These are phyloP conservation scores for Mobula birostris DNA, from an alignment of 2,113 vertebrate genomes.

Conservation along the genomic window DNA sequence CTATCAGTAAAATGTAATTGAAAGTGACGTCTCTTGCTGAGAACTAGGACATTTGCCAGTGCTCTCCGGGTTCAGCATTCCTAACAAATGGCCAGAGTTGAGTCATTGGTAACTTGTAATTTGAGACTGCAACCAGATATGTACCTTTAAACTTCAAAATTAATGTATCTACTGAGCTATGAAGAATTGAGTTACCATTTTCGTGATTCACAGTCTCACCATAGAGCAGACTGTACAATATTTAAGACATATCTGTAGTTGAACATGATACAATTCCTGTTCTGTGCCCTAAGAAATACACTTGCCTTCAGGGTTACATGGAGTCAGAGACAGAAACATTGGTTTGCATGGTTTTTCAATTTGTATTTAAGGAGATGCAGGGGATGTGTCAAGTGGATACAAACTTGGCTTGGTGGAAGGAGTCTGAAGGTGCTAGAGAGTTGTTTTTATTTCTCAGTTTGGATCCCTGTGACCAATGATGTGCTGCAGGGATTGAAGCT, in stretches of 20 bases:
- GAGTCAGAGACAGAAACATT: neutral
- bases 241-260: neutral
- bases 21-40: neutral
- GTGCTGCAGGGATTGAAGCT: no score
- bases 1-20: neutral
- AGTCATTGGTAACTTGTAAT: conserved; percentile 18
- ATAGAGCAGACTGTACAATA: neutral
- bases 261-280: neutral
- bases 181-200: conserved; percentile 18
- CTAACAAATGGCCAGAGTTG: neutral
- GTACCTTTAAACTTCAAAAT: neutral
- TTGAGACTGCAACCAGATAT: conserved; percentile 22
- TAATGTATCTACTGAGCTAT: conserved; percentile 9
- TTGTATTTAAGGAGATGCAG: neutral
- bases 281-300: neutral
- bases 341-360: neutral
- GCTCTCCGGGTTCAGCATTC: neutral
- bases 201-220: neutral
- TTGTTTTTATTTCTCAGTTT: no score
- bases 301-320: neutral
- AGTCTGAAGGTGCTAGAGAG: no score
- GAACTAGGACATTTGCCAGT: neutral
- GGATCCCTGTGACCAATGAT: no score
- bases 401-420: no score
- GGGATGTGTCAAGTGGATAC: no score